Percentiles rank a stretch among this genome's conserved stretches.
Evolutionary conservation across 2,113 vertebrate species (phyloP).

Genomic region (Thalassoma bifasciatum): DNA sequence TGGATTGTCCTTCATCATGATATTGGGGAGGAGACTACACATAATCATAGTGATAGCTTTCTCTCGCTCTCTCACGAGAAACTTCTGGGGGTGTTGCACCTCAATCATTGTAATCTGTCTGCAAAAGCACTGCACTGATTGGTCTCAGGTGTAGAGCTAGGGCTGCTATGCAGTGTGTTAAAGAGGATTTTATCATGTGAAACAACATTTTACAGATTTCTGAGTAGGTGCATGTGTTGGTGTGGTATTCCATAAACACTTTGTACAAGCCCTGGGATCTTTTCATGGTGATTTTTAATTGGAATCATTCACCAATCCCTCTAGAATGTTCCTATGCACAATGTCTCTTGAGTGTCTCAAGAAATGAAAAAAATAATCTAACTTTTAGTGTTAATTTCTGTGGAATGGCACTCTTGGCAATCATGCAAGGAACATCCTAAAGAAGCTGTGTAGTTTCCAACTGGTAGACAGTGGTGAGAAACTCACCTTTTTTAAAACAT

Average conservation of each 20-base stretch:
- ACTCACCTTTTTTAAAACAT: no score
- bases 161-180: conserved; percentile 19
- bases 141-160: neutral
- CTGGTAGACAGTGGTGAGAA: no score
- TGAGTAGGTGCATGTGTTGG: conserved; percentile 3
- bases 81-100: neutral
- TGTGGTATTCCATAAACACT: neutral
- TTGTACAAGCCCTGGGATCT: neutral
- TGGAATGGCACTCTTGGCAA: no score
- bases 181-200: conserved; percentile 6
- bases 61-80: conserved; percentile 15
- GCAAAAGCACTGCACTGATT: conserved; percentile 20
- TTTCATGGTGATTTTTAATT: no score
- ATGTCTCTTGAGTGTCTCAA: no score
- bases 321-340: no score
- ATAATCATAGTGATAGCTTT: conserved; percentile 30
- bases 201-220: conserved; percentile 9
- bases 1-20: conserved; percentile 1
- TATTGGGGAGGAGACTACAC: neutral
- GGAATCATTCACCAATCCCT: no score
- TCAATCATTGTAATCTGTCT: conserved; percentile 32
- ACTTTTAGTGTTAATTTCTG: no score
- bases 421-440: no score
- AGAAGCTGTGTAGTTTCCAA: no score
- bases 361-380: no score